Evolutionary conservation across 2,888 invertebrate genomes (phyloP), one percentile per base, ranked within the genome.

Genomic region (Crocallis elinguaria): DNA sequence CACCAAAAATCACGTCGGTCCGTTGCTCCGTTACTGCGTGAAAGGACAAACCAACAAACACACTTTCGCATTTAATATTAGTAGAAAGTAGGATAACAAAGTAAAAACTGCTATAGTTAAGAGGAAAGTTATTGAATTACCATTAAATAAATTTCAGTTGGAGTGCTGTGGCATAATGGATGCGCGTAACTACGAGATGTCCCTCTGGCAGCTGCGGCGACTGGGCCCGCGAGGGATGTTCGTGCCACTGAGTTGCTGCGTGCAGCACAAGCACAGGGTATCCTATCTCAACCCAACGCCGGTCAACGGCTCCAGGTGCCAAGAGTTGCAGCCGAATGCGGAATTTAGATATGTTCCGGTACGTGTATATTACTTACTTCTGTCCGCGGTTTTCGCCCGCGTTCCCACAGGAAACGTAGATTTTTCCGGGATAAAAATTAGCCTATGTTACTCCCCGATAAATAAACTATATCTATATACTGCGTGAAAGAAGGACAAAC

Each of bases 131-230:
- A 23, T 2, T 23, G 6, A 8, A 6, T 23, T 3, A 6, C 23
- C 23, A 23, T 23, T 8, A 23, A 33, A 13, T 30, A 17, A 2
- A 3, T 69, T 88, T 17, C 79, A 95, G 95, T 94, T 96, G 75
- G 92, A 94, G 50, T 97, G 97, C 73, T 97, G 97, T 78, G 97
- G 96, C 17, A 95, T 97, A 80, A 93, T 94, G 38, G 94, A 94
- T 66, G 95, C 95, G 5, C 93, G 94, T 55, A 96, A 97, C 89
- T 97, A 96, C 82, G 96, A 96, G 71, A 95, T 95, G 64, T 96
- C 96, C 0, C 84, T 94, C 73, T 97, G 97, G 97, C 93, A 95
- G 60, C 85, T 96, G 39, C 94, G 95, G 69, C 93, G 95, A 58
- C 92, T 95, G 32, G 95, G 96, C 0, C 94, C 95, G 59, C 92